Percentiles rank a stretch among this genome's conserved stretches.
These are phyloP conservation scores for Drosophila mauritiana DNA, from an alignment of 1,140 invertebrate species.

Conservation along the genomic window DNA sequence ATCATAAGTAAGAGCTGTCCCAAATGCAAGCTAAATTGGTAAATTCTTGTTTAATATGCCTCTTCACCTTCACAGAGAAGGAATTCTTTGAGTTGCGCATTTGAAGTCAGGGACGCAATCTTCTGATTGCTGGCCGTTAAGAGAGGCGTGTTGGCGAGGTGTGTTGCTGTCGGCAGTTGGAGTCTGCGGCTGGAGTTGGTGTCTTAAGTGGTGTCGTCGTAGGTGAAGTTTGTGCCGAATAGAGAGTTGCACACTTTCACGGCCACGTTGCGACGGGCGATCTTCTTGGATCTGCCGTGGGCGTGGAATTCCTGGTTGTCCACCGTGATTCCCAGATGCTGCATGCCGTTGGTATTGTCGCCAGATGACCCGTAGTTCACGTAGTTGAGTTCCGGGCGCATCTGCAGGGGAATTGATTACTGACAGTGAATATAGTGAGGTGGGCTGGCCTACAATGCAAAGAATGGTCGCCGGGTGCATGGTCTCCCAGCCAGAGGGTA, in stretches of 20 bases:
- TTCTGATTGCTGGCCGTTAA: no score
- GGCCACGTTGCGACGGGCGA: constrained; percentile 86
- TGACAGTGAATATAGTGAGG: not conserved
- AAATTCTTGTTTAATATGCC: no score
- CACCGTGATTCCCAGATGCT: constrained; percentile 85
- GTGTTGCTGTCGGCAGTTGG: no score
- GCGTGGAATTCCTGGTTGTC: constrained; percentile 86
- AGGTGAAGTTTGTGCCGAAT: constrained; percentile 82
- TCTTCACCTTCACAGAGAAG: no score
- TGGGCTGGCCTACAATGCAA: constrained; percentile 83
- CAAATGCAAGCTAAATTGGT: no score
- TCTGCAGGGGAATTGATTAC: constrained; percentile 83
- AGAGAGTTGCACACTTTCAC: constrained; percentile 85
- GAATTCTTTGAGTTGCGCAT: no score
- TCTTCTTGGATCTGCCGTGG: constrained; percentile 85
- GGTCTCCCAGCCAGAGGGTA: constrained; percentile 86
- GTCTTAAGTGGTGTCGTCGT: constrained; percentile 34
- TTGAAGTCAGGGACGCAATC: no score
- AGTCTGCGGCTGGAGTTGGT: no score
- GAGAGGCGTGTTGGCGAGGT: no score
- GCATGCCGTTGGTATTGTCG: no score
- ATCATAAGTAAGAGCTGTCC: no score
- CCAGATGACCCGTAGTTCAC: no score
- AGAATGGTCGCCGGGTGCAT: constrained; percentile 91
- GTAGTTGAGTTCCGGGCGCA: constrained; percentile 89